These are phyloP conservation scores for Hippopotamus amphibius DNA, from an alignment of 2,113 vertebrate species.

Conservation along the genomic window DNA sequence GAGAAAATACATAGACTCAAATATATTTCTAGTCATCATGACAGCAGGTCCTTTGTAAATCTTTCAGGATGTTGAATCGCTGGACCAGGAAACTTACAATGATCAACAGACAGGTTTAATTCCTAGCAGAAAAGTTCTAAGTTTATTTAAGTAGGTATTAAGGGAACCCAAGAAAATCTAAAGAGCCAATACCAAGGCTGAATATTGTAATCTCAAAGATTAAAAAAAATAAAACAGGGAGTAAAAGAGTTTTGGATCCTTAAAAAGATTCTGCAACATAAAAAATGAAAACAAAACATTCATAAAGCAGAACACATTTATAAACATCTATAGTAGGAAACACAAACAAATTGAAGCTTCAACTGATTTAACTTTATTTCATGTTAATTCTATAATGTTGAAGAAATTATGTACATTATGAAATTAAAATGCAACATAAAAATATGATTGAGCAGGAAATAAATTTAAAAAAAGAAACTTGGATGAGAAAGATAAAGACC, in stretches of 20 bases:
- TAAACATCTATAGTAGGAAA: background rate
- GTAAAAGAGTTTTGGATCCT: background rate
- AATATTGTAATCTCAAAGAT: background rate
- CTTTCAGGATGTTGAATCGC: background rate
- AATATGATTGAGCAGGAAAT: background rate
- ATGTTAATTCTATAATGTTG: background rate
- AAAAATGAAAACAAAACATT: background rate
- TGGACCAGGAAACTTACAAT: background rate
- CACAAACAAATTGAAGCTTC: background rate
- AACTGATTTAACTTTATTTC: background rate
- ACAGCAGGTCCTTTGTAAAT: background rate
- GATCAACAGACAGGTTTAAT: background rate
- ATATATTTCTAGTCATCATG: background rate
- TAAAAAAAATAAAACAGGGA: background rate
- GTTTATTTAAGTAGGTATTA: background rate
- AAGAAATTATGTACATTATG: background rate
- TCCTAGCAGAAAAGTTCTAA: background rate
- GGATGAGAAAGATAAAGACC: background rate
- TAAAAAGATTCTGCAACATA: background rate
- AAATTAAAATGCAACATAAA: background rate
- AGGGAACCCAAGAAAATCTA: background rate
- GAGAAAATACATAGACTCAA: background rate
- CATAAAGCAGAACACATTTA: background rate
- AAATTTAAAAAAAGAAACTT: background rate
- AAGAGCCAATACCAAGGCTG: background rate